Conservation (phyloP, 1,140 invertebrate genomes). For the Anthonomus grandis region DNA sequence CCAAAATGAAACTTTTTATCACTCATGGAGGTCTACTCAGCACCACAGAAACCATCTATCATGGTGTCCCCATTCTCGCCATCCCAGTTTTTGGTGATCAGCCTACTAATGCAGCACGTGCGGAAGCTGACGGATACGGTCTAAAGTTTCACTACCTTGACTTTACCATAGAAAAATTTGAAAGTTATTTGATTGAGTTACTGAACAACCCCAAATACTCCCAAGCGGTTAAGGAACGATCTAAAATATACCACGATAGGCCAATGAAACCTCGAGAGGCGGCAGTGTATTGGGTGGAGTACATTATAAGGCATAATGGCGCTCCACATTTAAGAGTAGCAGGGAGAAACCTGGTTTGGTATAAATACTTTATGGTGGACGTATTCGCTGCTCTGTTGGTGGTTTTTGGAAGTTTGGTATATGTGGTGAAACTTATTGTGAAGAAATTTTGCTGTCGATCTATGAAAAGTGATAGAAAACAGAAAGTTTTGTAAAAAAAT, state of each 20-base stretch:
- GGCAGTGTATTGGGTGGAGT: conserved; percentile 66
- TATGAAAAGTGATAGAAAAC: too few relatives aligned
- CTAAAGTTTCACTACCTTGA: conserved; percentile 7
- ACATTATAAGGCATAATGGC: conserved; percentile 62
- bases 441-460: too few relatives aligned
- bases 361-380: conserved; percentile 48
- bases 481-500: too few relatives aligned
- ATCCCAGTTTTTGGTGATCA: conserved; percentile 68
- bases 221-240: conserved; percentile 18
- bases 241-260: conserved; percentile 21
- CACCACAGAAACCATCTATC: conserved; percentile 66
- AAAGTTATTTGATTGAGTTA: conserved; percentile 8
- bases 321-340: conserved; percentile 59
- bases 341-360: conserved; percentile 56
- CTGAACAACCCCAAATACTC: conserved; percentile 21
- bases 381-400: background rate
- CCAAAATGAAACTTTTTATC: conserved; percentile 28
- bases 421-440: too few relatives aligned
- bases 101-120: conserved; percentile 53
- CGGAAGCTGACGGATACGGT: conserved; percentile 50
- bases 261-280: conserved; percentile 45
- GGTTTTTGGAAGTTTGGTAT: too few relatives aligned
- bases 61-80: conserved; percentile 67
- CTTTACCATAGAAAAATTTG: conserved; percentile 11
- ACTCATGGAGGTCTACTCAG: conserved; percentile 58